Base-by-base conservation (phyloP, 2,797 vertebrate species). In the Diceros bicornis region DNA sequence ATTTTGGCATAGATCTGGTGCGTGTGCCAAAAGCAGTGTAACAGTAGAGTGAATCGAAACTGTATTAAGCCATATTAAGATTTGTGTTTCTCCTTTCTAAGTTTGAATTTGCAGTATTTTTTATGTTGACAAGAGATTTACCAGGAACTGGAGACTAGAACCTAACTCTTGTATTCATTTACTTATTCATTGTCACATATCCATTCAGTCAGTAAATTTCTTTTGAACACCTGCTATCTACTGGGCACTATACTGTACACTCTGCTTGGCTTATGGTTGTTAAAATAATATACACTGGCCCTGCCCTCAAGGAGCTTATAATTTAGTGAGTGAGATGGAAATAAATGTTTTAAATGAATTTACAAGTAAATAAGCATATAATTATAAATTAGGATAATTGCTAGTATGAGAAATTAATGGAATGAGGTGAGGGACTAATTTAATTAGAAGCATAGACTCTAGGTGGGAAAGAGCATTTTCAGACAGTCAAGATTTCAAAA, bases 81-180 rank as follows among this genome's bases (percentile, higher is more conserved):
- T 72, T 77, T 94, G 8, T 94, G 25, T 79, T 75, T 83, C 16
- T 71, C 37, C 32, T 47, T 95, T 85, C 66, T 57, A 89, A 89
- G 66, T 29, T 88, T 66, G 62, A 64, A 34, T 74, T 92, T 77
- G 5, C 41, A 74, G 0, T 47, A 21, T 90, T 61, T 95, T 27
- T 89, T 59, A 89, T 61, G 69, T 20, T 77, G 47, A 27, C 7
- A 7, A 57, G 41, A 93, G 55, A 71, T 84, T 89, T 89, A 55
- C 8, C 32, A 72, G 62, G 82, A 27, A 47, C 44, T 25, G 32
- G 71, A 77, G 55, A 92, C 20, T 37, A 85, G 62, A 78, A 79
- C n/a, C 1, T 66, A 61, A 55, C 17, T 59, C 44, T 84, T 86
- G 21, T 21, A 20, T 83, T 95, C 32, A 71, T 71, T 93, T 75